These are phyloP conservation scores for Thalassaphorura encarpata DNA, from an alignment of 1,140 invertebrate species.

Conservation along the genomic window DNA sequence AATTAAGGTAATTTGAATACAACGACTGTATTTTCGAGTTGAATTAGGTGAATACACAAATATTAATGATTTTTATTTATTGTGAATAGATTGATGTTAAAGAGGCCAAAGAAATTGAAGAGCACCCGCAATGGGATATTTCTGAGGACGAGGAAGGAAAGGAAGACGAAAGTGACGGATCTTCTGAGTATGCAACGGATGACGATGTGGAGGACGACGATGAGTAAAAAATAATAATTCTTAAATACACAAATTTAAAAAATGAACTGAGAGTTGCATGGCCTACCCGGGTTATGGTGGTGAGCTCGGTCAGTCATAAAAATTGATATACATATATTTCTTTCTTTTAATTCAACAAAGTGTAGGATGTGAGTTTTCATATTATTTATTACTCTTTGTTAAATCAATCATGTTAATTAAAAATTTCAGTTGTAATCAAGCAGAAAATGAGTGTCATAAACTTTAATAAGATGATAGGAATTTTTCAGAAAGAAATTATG, in stretches of 20 bases:
- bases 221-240: conserved; percentile 24
- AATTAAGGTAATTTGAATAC: conserved; percentile 55
- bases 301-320: too few relatives aligned
- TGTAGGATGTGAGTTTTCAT: too few relatives aligned
- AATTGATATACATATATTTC: too few relatives aligned
- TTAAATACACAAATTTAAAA: not conserved
- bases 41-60: conserved; percentile 2
- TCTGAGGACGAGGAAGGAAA: conserved; percentile 84
- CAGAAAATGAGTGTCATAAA: too few relatives aligned
- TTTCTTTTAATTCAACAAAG: too few relatives aligned
- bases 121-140: conserved; percentile 93
- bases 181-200: conserved; percentile 61
- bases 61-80: conserved; percentile 7
- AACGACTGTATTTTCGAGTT: conserved; percentile 7
- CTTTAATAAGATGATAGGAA: too few relatives aligned
- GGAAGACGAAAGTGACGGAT: conserved; percentile 49
- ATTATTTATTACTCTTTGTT: too few relatives aligned
- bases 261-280: too few relatives aligned
- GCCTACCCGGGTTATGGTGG: too few relatives aligned
- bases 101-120: conserved; percentile 78
- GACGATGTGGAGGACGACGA: conserved; percentile 54
- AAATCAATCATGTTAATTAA: too few relatives aligned
- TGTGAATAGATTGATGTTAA: conserved; percentile 72
- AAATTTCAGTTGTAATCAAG: too few relatives aligned
- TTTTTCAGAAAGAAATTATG: too few relatives aligned